These are phyloP conservation scores for Serinus canaria DNA, from an alignment of 2,113 vertebrate genomes.

Conservation along the genomic window DNA sequence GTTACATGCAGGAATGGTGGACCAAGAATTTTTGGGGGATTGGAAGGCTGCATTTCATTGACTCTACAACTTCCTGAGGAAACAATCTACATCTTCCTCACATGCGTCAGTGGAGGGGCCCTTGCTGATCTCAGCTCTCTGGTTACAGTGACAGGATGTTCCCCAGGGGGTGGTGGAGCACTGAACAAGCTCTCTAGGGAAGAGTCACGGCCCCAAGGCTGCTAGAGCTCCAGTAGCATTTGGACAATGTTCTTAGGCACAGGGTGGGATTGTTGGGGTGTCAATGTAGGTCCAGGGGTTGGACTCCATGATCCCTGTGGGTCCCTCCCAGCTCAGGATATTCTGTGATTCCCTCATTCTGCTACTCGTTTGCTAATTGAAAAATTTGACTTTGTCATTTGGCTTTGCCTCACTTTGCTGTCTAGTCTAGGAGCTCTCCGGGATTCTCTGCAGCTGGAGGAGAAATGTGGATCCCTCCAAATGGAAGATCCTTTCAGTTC, in stretches of 20 bases:
- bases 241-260: not conserved
- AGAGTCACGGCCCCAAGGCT: rapidly evolving
- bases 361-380: not conserved
- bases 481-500: not conserved
- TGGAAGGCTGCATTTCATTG: not conserved
- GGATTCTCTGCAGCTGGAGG: not conserved
- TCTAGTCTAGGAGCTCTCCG: not conserved
- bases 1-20: not conserved
- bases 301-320: not conserved
- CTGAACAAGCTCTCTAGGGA: rapidly evolving
- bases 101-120: not conserved
- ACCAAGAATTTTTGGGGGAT: not conserved
- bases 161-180: not conserved
- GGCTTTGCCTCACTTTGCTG: not conserved
- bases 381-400: not conserved
- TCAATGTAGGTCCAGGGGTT: not conserved
- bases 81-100: not conserved
- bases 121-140: not conserved
- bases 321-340: not conserved
- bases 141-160: not conserved
- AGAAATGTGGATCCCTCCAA: not conserved
- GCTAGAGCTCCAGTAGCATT: not conserved
- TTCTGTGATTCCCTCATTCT: not conserved
- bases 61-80: not conserved
- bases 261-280: not conserved